A percentile compares a stretch with the other conserved stretches of the same genome.
These are phyloP conservation scores for Lasioglossum vierecki DNA, from an alignment of 2,888 invertebrate genomes.

Conservation along the genomic window DNA sequence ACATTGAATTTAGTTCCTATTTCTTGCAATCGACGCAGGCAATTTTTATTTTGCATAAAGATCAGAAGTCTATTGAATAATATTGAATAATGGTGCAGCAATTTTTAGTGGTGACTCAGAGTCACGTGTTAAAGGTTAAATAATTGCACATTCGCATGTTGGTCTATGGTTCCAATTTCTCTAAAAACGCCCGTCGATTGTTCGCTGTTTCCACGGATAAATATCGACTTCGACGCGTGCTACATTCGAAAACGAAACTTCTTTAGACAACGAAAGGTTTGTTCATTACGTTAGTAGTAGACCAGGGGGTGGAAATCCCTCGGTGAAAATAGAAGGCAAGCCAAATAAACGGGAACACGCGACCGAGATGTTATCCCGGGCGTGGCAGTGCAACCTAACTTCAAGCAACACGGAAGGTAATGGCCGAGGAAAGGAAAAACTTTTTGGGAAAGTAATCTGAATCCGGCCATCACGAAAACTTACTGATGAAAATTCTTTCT, in stretches of 20 bases:
- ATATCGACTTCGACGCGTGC: background rate
- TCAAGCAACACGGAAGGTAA: constrained; percentile 55
- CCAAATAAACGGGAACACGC: constrained; percentile 73
- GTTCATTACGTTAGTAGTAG: constrained; percentile 42
- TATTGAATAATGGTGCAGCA: too few species aligned
- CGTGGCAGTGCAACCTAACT: constrained; percentile 48
- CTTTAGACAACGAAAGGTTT: constrained; percentile 29
- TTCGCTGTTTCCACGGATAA: background rate
- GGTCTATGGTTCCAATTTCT: background rate
- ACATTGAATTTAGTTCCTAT: too few species aligned
- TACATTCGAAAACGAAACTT: constrained; percentile 20
- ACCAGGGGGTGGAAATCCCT: constrained; percentile 43
- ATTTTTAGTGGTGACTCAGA: too few species aligned
- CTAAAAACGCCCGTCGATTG: background rate
- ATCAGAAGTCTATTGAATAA: too few species aligned
- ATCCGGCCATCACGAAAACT: constrained; percentile 28
- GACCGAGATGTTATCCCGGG: constrained; percentile 70
- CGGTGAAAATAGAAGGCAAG: constrained; percentile 66
- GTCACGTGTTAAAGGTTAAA: too few species aligned
- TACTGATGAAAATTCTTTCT: constrained; percentile 26
- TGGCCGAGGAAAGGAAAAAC: constrained; percentile 24
- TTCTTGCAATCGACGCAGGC: too few species aligned
- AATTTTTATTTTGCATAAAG: too few species aligned
- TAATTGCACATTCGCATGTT: background rate
- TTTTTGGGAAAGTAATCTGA: constrained; percentile 44